These are phyloP conservation scores for Drosophila burlai DNA, from an alignment of 1,140 invertebrate genomes.

Conservation along the genomic window DNA sequence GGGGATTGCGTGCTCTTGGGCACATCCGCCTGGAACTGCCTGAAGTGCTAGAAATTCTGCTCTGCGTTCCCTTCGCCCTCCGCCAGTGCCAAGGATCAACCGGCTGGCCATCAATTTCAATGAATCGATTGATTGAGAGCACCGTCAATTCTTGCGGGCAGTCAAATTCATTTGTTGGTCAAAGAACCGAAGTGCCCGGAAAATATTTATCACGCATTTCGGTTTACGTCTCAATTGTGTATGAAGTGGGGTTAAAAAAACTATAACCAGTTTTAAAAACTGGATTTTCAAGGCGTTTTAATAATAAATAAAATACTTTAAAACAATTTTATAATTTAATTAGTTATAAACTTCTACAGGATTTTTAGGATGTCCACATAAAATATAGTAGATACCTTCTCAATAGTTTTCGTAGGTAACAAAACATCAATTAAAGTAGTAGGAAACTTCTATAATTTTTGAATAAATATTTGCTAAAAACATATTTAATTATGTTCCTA, in stretches of 20 bases:
- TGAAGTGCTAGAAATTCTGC: not conserved
- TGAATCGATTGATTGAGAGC: conserved; percentile 69
- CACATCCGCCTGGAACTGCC: conserved; percentile 45
- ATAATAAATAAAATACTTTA: not conserved
- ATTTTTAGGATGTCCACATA: not conserved
- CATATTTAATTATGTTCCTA: not conserved
- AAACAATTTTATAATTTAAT: not conserved
- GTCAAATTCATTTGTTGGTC: conserved; percentile 54
- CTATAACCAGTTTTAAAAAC: not conserved
- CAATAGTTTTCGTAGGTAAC: not conserved
- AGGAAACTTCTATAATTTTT: not conserved
- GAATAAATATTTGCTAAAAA: not conserved
- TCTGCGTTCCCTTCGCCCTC: not conserved
- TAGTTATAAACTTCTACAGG: not conserved
- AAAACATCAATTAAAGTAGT: not conserved
- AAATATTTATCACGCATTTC: conserved; percentile 43
- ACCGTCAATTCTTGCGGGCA: conserved; percentile 49
- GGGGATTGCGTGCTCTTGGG: conserved; percentile 49
- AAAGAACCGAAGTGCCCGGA: conserved; percentile 47
- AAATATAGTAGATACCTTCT: not conserved
- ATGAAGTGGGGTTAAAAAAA: not conserved
- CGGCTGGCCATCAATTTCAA: conserved; percentile 66
- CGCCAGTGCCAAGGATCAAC: conserved; percentile 24
- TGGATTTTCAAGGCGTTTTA: not conserved
- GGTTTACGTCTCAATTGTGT: conserved; percentile 55